Conservation (phyloP, 2,113 vertebrate genomes). For the Eretmochelys imbricata region DNA sequence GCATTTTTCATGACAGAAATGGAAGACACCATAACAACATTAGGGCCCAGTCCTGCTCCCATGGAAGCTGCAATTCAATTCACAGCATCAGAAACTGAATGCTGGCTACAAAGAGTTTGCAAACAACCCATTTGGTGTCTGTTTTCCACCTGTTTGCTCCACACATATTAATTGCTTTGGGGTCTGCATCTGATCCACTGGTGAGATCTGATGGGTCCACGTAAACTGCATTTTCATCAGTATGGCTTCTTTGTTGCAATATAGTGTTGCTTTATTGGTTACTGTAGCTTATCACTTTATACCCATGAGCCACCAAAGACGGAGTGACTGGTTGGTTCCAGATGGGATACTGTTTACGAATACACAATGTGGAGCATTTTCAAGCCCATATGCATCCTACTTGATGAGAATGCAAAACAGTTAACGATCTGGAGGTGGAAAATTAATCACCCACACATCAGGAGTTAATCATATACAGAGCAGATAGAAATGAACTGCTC, state of each 20-base stretch:
- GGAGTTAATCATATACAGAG: constrained; percentile 46
- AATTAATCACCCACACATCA: constrained; percentile 50
- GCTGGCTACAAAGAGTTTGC: not conserved
- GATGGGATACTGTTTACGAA: not conserved
- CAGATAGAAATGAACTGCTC: constrained; percentile 63
- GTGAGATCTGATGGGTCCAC: not conserved
- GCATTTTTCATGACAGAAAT: not conserved
- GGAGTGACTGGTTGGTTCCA: not conserved
- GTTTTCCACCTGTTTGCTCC: not conserved
- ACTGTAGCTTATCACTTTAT: not conserved
- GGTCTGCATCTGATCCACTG: constrained; percentile 34
- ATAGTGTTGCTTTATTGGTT: constrained; percentile 7
- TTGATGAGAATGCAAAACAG: constrained; percentile 43
- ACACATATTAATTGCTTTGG: not conserved
- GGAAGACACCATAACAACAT: not conserved
- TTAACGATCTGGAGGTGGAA: constrained; percentile 51
- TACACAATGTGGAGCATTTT: not conserved
- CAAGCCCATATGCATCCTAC: constrained; percentile 40
- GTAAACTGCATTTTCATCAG: constrained; percentile 19
- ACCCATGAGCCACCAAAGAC: not conserved
- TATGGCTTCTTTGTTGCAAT: constrained; percentile 12
- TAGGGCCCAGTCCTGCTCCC: not conserved
- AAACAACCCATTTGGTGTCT: not conserved
- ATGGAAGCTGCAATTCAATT: not conserved
- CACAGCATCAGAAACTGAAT: not conserved